phyloP scores from a whole-genome alignment of 2,888 invertebrate species.

The Fragum fragum region DNA sequence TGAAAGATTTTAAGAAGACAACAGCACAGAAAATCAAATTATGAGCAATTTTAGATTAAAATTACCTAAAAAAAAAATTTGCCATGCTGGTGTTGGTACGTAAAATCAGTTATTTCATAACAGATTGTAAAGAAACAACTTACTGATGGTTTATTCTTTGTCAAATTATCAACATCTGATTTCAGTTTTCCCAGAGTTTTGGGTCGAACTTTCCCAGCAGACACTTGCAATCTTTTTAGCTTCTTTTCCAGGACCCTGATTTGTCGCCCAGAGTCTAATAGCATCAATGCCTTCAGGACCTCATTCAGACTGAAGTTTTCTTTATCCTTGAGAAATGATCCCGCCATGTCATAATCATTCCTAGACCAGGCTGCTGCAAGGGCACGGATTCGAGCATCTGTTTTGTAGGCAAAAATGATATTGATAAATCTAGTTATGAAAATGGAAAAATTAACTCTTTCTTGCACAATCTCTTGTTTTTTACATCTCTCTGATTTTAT shows the following conservation, averaged over 20 bases:
- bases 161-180: conserved; percentile 83
- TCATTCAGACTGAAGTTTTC: conserved; percentile 82
- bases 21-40: no score
- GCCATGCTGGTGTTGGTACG: no score
- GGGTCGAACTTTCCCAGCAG: conserved; percentile 77
- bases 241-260: conserved; percentile 83
- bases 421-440: no score
- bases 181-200: conserved; percentile 83
- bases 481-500: no score
- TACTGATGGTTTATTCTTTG: conserved; percentile 80
- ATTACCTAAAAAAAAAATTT: no score
- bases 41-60: no score
- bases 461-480: no score
- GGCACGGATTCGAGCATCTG: conserved; percentile 78
- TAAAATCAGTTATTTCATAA: no score
- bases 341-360: conserved; percentile 81
- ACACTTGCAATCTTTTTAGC: conserved; percentile 78
- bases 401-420: no score
- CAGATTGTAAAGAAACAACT: no score
- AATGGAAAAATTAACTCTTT: not conserved
- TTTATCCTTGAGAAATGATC: conserved; percentile 77
- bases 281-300: conserved; percentile 81
- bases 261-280: conserved; percentile 84
- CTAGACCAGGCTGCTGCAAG: conserved; percentile 85
- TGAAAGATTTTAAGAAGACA: no score